Conservation (phyloP, 2,113 vertebrate species). For the Coptodon rendalli region DNA sequence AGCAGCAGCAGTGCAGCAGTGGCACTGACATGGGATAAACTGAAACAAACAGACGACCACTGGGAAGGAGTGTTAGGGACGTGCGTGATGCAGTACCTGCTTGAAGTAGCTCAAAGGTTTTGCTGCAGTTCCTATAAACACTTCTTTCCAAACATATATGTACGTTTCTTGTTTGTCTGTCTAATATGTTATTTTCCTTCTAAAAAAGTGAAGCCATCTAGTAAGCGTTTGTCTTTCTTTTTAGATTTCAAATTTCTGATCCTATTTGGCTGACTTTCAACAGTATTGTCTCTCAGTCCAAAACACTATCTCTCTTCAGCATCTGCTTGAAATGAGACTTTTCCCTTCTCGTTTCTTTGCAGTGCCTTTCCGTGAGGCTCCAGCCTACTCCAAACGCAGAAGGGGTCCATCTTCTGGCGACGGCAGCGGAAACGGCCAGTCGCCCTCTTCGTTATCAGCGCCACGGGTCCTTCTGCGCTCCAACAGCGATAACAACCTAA, state of each 20-base stretch:
- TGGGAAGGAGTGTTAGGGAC: not conserved
- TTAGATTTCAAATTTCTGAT: not conserved
- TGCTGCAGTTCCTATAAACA: not conserved
- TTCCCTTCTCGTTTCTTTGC: not conserved
- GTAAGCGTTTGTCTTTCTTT: not conserved
- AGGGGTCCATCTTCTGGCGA: slow-evolving; percentile 73
- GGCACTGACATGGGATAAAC: not conserved
- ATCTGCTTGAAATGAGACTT: not conserved
- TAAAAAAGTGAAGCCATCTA: not conserved
- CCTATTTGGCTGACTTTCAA: not conserved
- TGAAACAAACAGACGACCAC: not conserved
- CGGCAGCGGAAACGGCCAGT: slow-evolving; percentile 66
- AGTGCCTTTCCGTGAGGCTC: slow-evolving; percentile 97
- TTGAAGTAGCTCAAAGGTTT: rapidly evolving
- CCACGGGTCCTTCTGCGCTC: slow-evolving; percentile 89
- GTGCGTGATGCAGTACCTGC: not conserved
- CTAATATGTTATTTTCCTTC: not conserved
- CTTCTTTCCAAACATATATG: not conserved
- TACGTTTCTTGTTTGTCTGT: rapidly evolving
- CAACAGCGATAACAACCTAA: slow-evolving; percentile 94
- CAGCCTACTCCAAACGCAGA: slow-evolving; percentile 86
- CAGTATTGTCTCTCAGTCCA: not conserved
- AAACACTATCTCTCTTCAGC: not conserved
- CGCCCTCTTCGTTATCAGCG: slow-evolving; percentile 77
- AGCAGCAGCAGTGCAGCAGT: not conserved